A percentile compares a stretch with the other conserved stretches of the same genome.
These are phyloP conservation scores for Aphis craccivora DNA, from an alignment of 1,140 invertebrate genomes.

Conservation along the genomic window DNA sequence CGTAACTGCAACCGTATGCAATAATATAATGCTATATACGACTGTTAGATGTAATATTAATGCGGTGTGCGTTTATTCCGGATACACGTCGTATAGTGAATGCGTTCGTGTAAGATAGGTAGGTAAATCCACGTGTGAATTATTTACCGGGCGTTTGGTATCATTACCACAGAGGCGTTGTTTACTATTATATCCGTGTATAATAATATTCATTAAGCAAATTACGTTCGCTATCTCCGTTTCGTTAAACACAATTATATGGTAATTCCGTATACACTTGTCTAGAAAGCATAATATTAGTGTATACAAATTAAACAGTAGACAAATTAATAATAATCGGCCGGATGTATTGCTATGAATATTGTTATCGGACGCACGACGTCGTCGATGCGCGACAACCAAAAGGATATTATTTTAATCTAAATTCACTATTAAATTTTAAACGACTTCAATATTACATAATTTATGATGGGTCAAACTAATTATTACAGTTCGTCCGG, in stretches of 20 bases:
- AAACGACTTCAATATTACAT: neutral
- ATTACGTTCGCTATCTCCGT: neutral
- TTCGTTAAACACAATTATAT: constrained; percentile 13
- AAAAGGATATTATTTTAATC: neutral
- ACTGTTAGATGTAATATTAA: neutral
- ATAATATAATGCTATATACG: neutral
- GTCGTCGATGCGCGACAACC: neutral
- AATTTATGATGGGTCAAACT: neutral
- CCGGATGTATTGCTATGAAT: neutral
- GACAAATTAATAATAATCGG: neutral
- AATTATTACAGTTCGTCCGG: neutral
- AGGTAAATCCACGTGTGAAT: constrained; percentile 17
- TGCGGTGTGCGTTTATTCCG: neutral
- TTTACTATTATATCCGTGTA: neutral
- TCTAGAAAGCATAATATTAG: neutral
- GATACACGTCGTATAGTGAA: neutral
- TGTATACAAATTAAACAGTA: neutral
- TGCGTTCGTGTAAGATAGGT: neutral
- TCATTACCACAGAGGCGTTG: neutral
- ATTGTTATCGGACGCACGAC: neutral
- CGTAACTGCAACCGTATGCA: neutral
- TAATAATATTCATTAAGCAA: constrained; percentile 3
- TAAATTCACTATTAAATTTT: neutral
- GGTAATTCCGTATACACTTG: neutral
- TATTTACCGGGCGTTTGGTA: neutral